phyloP scores from a whole-genome alignment of 2,113 vertebrate genomes.

The Myanophis thanlyinensis region DNA sequence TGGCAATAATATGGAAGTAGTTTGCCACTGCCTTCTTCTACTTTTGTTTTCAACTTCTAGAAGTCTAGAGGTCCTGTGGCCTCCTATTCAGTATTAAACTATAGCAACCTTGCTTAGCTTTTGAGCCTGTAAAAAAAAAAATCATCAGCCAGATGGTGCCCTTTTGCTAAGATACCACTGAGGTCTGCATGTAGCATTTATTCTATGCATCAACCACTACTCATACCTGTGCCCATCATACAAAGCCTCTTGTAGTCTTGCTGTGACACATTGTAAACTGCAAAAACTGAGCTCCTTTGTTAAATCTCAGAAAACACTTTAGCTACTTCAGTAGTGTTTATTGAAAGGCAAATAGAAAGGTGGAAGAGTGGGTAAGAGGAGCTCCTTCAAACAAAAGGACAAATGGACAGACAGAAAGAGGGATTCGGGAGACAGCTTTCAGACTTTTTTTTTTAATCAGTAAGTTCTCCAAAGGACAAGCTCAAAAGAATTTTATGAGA shows the following conservation, averaged over 20 bases:
- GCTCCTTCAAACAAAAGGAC: background rate
- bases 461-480: background rate
- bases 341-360: background rate
- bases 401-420: background rate
- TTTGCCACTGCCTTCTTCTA: background rate
- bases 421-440: background rate
- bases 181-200: background rate
- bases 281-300: background rate
- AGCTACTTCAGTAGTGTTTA: background rate
- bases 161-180: background rate
- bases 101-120: background rate
- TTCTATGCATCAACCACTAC: background rate
- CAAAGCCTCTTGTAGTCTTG: background rate
- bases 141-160: background rate
- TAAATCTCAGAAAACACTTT: background rate
- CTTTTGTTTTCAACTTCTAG: rapidly evolving
- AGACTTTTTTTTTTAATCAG: background rate
- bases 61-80: background rate
- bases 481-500: background rate
- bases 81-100: background rate
- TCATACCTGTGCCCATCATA: background rate
- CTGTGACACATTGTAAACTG: background rate
- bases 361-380: background rate
- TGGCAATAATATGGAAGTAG: background rate
- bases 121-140: background rate